Evolutionary conservation across 2,888 invertebrate genomes (phyloP), one percentile per base, ranked within the genome.

Genomic region (Amiota mariae): DNA sequence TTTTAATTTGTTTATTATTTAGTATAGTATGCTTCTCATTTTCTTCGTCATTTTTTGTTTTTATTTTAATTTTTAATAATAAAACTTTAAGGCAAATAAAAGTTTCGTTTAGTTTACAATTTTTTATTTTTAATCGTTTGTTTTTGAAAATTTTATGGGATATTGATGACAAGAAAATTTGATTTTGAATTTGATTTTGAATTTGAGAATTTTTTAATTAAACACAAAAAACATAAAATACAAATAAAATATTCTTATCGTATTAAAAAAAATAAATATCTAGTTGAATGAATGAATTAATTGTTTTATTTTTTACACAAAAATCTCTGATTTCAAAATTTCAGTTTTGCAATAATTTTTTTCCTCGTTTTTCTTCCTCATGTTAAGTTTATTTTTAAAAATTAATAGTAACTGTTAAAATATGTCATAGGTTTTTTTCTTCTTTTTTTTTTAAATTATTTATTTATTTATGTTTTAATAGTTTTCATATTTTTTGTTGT

Each of bases 61-160:
- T 75, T 80, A 79, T 80, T 79, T 77, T 81, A 76, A n/a, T 76
- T 61, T 66, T 68, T n/a, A 47, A 54, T 76, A 81, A 84, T 81
- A 79, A 78, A 81, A 82, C 81, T 82, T 84, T 85, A 87, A 87
- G 87, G 87, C 87, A 88, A 87, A 87, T 82, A 88, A 87, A 87
- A 88, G 88, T 88, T 88, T 86, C 87, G 81, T 83, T 82, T 87
- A 87, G 88, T 87, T 88, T 87, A 82, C 85, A 82, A 68, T 47
- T 46, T 9, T 46, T 15, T 11, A 9, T 66, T 66, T 15, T 47
- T 48, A 13, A 12, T 51, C 67, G 48, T 18, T 20, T 24, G 18
- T n/a, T 13, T 66, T 8, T 48, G 11, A 48, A 66, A 47, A 9
- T 66, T 20, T 49, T 20, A 24, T 67, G 11, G n/a, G 12, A n/a